A percentile compares a stretch with the other conserved stretches of the same genome.
phyloP scores from a whole-genome alignment of 2,888 invertebrate species.

The Drosophila neutralis region DNA sequence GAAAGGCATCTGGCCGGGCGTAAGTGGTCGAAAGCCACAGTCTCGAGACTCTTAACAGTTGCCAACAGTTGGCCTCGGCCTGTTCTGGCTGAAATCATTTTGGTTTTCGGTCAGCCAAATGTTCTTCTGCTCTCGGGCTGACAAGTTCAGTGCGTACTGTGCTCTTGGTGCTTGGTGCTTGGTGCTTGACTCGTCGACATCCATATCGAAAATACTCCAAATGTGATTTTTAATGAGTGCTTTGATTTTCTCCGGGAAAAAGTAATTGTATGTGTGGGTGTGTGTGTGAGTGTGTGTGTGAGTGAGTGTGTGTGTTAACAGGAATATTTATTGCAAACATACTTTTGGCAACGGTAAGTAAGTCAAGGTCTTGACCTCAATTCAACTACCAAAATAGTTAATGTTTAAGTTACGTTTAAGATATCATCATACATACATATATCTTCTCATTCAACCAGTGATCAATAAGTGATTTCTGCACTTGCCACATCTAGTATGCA shows the following conservation, averaged over 20 bases:
- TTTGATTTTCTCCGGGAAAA: background rate
- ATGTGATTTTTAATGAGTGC: background rate
- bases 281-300: background rate
- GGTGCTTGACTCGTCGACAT: background rate
- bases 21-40: conserved; percentile 20
- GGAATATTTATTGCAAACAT: background rate
- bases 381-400: background rate
- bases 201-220: background rate
- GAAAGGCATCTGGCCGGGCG: conserved; percentile 63
- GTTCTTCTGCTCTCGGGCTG: conserved; percentile 72
- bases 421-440: background rate
- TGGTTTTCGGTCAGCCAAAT: conserved; percentile 55
- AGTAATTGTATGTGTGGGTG: background rate
- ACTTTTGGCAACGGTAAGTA: conserved; percentile 1
- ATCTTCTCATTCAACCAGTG: background rate
- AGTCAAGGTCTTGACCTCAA: conserved; percentile 15
- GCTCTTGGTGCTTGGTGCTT: conserved; percentile 1
- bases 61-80: conserved; percentile 8
- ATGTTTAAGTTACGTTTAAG: background rate
- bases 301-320: background rate
- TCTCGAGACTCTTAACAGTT: background rate
- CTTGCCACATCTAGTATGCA: conserved; percentile 36
- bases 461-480: background rate
- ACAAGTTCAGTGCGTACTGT: conserved; percentile 57
- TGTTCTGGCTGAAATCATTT: conserved; percentile 34